A percentile compares a stretch with the other conserved stretches of the same genome.
Conservation (phyloP, 2,113 vertebrate species). For the Arenaria interpres region DNA sequence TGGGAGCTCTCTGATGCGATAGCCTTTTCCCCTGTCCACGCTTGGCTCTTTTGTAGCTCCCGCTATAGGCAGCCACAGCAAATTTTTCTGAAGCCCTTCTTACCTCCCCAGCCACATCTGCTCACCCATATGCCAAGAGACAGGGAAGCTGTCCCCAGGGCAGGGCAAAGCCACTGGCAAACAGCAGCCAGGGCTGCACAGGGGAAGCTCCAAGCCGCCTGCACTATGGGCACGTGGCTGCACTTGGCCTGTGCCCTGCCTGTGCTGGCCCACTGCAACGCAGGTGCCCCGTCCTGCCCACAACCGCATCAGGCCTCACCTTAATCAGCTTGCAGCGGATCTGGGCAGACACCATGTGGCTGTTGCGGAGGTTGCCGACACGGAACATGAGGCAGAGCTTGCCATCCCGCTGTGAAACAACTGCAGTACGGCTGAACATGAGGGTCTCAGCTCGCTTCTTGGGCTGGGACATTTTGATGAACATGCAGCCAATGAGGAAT, state of each 20-base stretch:
- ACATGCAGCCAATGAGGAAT: slow-evolving; percentile 91
- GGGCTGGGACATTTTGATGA: slow-evolving; percentile 93
- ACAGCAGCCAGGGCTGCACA: background rate
- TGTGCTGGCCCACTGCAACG: rapidly evolving
- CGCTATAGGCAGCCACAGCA: background rate
- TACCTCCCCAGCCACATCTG: rapidly evolving
- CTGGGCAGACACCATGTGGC: slow-evolving; percentile 92
- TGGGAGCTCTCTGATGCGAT: background rate
- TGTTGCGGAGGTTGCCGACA: slow-evolving; percentile 89
- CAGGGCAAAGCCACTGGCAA: background rate
- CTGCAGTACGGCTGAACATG: slow-evolving; percentile 87
- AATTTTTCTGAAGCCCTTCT: background rate
- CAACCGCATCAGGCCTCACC: slow-evolving; percentile 53
- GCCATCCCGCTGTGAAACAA: slow-evolving; percentile 87
- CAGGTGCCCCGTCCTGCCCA: rapidly evolving
- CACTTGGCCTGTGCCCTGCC: rapidly evolving
- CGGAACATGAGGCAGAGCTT: slow-evolving; percentile 90
- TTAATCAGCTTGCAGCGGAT: slow-evolving; percentile 91
- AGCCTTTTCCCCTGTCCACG: rapidly evolving
- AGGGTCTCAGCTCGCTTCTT: slow-evolving; percentile 91
- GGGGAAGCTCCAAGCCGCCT: rapidly evolving
- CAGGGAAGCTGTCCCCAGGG: background rate
- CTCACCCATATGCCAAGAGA: rapidly evolving
- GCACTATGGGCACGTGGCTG: rapidly evolving
- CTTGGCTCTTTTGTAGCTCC: background rate